These are phyloP conservation scores for Dallia pectoralis DNA, from an alignment of 2,797 vertebrate genomes.

Conservation along the genomic window DNA sequence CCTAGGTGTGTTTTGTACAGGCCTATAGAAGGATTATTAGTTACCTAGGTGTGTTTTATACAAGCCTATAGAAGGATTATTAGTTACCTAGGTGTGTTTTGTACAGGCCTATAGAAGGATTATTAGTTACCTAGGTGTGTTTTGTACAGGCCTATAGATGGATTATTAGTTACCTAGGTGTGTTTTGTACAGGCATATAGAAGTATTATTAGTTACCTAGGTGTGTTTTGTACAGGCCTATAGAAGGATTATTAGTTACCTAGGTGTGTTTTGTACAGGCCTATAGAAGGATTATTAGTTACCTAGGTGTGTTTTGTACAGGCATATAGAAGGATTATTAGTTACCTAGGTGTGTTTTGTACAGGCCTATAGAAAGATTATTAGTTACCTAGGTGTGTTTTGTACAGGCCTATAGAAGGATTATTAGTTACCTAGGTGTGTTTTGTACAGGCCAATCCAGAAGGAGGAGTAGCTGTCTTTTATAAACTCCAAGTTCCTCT, in stretches of 20 bases:
- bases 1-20: neutral
- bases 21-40: too few relatives aligned
- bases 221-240: neutral
- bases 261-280: neutral
- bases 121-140: neutral
- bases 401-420: neutral
- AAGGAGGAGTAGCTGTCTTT: conserved; percentile 70
- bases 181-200: neutral
- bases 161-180: neutral
- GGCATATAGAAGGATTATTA: neutral
- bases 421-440: conserved; percentile 76
- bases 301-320: neutral
- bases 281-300: neutral
- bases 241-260: neutral
- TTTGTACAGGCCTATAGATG: neutral
- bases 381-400: neutral
- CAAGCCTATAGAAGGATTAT: neutral
- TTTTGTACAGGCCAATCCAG: conserved; percentile 90
- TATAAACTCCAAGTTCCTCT: conserved; percentile 67
- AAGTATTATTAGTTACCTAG: neutral
- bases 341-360: neutral
- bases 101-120: neutral
- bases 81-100: neutral
- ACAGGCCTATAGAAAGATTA: neutral
- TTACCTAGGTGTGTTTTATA: neutral